Evolutionary conservation across 2,113 vertebrate species (phyloP).

Genomic region (Machaerirhynchus nigripectus): DNA sequence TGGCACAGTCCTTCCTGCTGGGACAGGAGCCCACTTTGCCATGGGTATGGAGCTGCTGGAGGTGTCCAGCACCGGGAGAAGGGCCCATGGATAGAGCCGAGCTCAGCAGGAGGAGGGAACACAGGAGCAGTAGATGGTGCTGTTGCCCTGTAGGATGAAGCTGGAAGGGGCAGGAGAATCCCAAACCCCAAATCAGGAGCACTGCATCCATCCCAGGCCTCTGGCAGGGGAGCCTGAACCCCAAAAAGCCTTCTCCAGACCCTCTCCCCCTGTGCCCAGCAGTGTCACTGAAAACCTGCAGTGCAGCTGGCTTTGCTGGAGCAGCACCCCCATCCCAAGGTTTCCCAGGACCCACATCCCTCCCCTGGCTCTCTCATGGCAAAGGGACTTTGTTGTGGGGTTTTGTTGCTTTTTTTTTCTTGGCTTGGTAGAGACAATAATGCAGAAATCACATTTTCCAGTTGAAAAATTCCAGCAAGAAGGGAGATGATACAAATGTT

Average conservation of each 20-base stretch:
- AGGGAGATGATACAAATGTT: neutral
- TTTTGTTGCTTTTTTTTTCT: neutral
- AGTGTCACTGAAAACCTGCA: neutral
- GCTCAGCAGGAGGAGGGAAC: rapidly evolving
- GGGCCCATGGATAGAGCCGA: rapidly evolving
- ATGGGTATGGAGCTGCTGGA: neutral
- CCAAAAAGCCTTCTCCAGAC: neutral
- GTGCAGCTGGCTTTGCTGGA: neutral
- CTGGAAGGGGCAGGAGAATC: neutral
- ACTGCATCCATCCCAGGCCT: neutral
- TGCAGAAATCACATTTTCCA: neutral
- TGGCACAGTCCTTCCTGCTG: neutral
- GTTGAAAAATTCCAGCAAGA: neutral
- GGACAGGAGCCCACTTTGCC: neutral
- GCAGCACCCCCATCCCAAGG: neutral
- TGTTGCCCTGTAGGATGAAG: neutral
- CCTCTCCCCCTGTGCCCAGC: neutral
- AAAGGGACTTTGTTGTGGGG: neutral
- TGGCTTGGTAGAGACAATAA: neutral
- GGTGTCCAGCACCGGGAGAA: neutral
- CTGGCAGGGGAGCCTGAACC: neutral
- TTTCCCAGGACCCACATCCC: neutral
- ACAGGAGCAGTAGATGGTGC: constrained; percentile 10
- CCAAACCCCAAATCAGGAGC: neutral
- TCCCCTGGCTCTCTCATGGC: rapidly evolving